A percentile compares a stretch with the other conserved stretches of the same genome.
Evolutionary conservation across 2,797 vertebrate genomes (phyloP).

Genomic region (Rhodeus uyekii): DNA sequence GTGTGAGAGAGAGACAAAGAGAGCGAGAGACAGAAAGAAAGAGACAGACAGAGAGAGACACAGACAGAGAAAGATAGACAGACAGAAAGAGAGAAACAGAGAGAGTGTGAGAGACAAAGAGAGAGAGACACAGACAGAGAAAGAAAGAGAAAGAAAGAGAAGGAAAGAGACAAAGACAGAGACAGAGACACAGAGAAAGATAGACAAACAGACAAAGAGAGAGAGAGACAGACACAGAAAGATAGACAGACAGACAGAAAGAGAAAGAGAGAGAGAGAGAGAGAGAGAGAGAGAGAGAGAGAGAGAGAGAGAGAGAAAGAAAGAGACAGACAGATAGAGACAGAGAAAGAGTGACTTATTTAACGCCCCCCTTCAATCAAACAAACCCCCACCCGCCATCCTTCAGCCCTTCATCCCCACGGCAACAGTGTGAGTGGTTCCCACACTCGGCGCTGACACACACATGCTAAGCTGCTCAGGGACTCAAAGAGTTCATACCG

Average conservation of each 20-base stretch:
- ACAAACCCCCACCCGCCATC: conserved; percentile 37
- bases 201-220: conserved; percentile 44
- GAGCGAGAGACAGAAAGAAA: conserved; percentile 28
- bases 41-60: conserved; percentile 35
- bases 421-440: conserved; percentile 65
- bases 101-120: conserved; percentile 46
- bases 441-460: conserved; percentile 57
- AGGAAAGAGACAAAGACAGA: too few relatives aligned
- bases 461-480: conserved; percentile 3
- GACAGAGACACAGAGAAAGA: conserved; percentile 27
- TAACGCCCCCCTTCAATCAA: conserved; percentile 61
- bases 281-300: conserved; percentile 47
- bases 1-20: conserved; percentile 53
- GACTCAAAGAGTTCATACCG: conserved; percentile 75
- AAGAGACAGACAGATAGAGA: too few relatives aligned
- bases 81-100: conserved; percentile 47
- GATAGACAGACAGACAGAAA: too few relatives aligned
- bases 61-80: conserved; percentile 49
- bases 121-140: conserved; percentile 51
- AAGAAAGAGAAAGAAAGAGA: conserved; percentile 14
- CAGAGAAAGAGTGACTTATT: conserved; percentile 53
- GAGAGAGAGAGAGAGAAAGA: conserved; percentile 45
- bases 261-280: conserved; percentile 47
- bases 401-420: conserved; percentile 59
- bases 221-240: conserved; percentile 49